These are phyloP conservation scores for Zaprionus bogoriensis DNA, from an alignment of 2,888 invertebrate species.

Conservation along the genomic window DNA sequence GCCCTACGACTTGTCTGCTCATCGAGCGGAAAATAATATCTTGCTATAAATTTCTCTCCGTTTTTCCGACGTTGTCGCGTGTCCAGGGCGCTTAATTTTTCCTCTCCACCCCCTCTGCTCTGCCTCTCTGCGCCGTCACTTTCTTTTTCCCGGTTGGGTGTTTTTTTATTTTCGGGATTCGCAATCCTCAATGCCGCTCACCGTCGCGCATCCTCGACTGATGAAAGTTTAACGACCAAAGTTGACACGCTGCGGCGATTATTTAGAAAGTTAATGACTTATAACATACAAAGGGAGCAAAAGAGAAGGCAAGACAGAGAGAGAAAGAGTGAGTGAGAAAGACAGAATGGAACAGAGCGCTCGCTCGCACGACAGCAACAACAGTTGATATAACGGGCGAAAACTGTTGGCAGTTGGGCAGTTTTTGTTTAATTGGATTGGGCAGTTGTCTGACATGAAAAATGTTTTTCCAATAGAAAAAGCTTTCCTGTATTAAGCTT, in stretches of 20 bases:
- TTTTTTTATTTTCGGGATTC: conserved; percentile 30
- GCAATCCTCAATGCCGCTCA: conserved; percentile 41
- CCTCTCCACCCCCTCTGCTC: conserved; percentile 3
- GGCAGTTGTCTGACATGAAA: conserved; percentile 56
- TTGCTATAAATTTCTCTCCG: conserved; percentile 72
- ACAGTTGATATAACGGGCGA: conserved; percentile 44
- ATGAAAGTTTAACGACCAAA: conserved; percentile 78
- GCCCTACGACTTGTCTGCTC: conserved; percentile 78
- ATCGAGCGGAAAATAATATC: conserved; percentile 79
- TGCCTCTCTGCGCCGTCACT: neutral
- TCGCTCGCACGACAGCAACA: conserved; percentile 5
- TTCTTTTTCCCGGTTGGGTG: neutral
- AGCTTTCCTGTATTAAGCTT: conserved; percentile 36
- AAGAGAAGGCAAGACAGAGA: conserved; percentile 3
- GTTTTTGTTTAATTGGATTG: conserved; percentile 61
- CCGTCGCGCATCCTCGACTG: conserved; percentile 49
- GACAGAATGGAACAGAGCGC: neutral
- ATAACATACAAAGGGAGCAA: conserved; percentile 60
- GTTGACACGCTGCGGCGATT: conserved; percentile 79
- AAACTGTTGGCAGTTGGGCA: conserved; percentile 48
- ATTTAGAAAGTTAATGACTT: conserved; percentile 79
- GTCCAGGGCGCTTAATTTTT: conserved; percentile 62
- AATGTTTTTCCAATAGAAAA: conserved; percentile 61
- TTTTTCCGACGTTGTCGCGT: conserved; percentile 53
- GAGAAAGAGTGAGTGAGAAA: neutral